phyloP scores from a whole-genome alignment of 2,888 invertebrate species.

The Pollenia labialis region DNA sequence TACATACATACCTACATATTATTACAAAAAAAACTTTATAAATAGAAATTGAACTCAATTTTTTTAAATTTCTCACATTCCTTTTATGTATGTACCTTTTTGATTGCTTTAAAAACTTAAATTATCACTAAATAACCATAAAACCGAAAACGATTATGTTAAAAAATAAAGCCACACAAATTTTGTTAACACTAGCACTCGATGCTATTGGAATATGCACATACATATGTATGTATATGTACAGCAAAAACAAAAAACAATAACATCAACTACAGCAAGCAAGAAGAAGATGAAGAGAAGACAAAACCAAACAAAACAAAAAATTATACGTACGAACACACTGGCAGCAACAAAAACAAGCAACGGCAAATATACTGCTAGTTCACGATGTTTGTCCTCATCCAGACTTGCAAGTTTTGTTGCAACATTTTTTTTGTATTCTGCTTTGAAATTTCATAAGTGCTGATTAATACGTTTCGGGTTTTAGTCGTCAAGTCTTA shows the following conservation, averaged over 20 bases:
- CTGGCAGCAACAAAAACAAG: not conserved
- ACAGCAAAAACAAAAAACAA: slow-evolving; percentile 28
- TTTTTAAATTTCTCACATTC: too few species aligned
- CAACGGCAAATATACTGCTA: slow-evolving; percentile 12
- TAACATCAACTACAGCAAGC: slow-evolving; percentile 15
- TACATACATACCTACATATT: too few species aligned
- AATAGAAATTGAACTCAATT: too few species aligned
- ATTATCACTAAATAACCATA: not conserved
- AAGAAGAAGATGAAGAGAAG: slow-evolving; percentile 8
- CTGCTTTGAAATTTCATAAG: too few species aligned
- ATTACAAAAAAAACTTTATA: too few species aligned
- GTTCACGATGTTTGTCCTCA: slow-evolving; percentile 1
- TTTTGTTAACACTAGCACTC: slow-evolving; percentile 7
- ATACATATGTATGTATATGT: too few species aligned
- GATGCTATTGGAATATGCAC: slow-evolving; percentile 39
- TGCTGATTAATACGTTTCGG: too few species aligned
- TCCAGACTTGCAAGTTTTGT: too few species aligned
- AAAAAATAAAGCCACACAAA: not conserved
- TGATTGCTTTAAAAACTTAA: too few species aligned
- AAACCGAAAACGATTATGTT: not conserved
- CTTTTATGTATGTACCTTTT: too few species aligned
- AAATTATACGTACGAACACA: not conserved
- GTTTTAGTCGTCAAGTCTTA: too few species aligned
- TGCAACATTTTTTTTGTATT: too few species aligned
- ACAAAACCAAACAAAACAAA: slow-evolving; percentile 36